Conservation (phyloP, 2,888 invertebrate genomes). For the Athalia circularis region DNA sequence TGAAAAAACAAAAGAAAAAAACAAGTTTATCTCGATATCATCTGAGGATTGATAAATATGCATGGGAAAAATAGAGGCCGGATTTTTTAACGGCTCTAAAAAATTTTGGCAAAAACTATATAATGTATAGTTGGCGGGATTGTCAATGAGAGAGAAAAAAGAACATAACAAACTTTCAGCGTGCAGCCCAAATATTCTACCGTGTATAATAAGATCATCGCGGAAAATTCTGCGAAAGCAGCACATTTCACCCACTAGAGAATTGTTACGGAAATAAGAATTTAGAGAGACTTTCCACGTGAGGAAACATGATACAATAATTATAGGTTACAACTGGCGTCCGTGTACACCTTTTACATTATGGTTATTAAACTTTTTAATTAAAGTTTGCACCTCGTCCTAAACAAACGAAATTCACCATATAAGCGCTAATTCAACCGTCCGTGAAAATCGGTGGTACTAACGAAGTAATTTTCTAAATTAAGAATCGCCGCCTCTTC, state of each 20-base stretch:
- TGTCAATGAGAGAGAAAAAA: too few species aligned
- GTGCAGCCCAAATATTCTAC: too few species aligned
- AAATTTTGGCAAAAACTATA: too few species aligned
- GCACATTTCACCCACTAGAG: neutral
- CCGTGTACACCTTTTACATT: neutral
- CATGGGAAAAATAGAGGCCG: too few species aligned
- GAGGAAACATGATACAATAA: conserved; percentile 15
- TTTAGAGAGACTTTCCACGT: neutral
- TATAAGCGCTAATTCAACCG: conserved; percentile 2
- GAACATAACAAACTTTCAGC: too few species aligned
- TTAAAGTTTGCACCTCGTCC: conserved; percentile 34
- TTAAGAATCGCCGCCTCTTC: neutral
- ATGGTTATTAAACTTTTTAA: conserved; percentile 35
- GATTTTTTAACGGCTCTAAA: too few species aligned
- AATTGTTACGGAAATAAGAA: neutral
- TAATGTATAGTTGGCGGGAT: too few species aligned
- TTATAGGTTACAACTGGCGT: neutral
- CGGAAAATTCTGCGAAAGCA: neutral
- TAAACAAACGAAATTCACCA: conserved; percentile 25
- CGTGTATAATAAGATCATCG: too few species aligned
- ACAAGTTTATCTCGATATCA: too few species aligned
- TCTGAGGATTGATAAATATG: too few species aligned
- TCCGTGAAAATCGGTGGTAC: conserved; percentile 7
- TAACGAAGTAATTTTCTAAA: conserved; percentile 7
- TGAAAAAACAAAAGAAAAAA: too few species aligned